Evolutionary conservation across 2,113 vertebrate species (phyloP), one percentile per base, ranked within the genome.

Genomic region (Python bivittatus): DNA sequence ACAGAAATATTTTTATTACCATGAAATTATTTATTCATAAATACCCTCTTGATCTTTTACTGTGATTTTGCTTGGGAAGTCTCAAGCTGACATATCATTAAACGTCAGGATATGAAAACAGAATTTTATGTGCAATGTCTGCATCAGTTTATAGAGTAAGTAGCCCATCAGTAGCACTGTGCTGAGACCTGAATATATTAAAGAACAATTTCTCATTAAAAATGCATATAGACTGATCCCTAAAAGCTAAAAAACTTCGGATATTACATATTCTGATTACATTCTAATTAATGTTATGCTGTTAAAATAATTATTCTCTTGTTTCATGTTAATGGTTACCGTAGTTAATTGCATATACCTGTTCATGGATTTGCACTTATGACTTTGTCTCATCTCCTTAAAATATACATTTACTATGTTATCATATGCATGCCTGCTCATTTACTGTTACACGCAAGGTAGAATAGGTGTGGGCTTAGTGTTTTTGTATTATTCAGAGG

Each of bases 1-100:
- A 93, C 86, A 93, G 10, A 84, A 86, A 83, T 93, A 86, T 93
- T 58, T 84, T 88, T 33, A 91, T 93, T 91, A 84, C 56, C 61
- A 84, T 64, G 68, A 54, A 93, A 93, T 88, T 93, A 88, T 88
- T 91, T 91, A 91, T 93, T 88, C 72, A 56, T 93, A 93, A 91
- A 93, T 88, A 84, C 72, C 33, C 89, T 88, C 90, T 87, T 93
- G 53, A 53, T 87, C 86, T 93, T 57, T 89, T 72, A 83, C 6
- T 91, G 90, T 8, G 42, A 33, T 84, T 88, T 89, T 57, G 17
- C 68, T 29, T 60, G 44, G 64, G 72, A 54, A 93, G 84, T 60
- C 90, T 93, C 44, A 84, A 88, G 88, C 44, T 84, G 92, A 91
- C 56, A 93, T 57, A 91, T 84, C 89, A 88, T 64, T 91, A 93